phyloP scores from a whole-genome alignment of 2,113 vertebrate species.

The Eleginops maclovinus region DNA sequence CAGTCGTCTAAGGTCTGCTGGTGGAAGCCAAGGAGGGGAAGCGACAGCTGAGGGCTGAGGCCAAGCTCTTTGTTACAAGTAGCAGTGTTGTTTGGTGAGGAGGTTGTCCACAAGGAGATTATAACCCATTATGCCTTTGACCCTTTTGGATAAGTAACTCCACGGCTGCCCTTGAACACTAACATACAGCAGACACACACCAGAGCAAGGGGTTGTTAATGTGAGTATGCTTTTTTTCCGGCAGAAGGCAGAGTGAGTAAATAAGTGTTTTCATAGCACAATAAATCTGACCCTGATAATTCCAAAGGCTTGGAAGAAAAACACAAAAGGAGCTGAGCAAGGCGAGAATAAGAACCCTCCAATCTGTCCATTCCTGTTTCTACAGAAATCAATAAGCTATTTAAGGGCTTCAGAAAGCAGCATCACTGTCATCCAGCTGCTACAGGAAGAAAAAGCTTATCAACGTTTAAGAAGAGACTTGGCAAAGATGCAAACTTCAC shows the following conservation, averaged over 20 bases:
- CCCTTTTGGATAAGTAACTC: slow-evolving; percentile 68
- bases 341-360: slow-evolving; percentile 8
- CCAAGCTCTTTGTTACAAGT: slow-evolving; percentile 72
- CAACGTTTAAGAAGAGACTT: background rate
- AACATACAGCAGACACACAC: slow-evolving; percentile 30
- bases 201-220: slow-evolving; percentile 34
- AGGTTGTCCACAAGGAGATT: slow-evolving; percentile 72
- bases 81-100: slow-evolving; percentile 56
- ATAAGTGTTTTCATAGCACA: slow-evolving; percentile 58
- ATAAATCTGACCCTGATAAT: slow-evolving; percentile 61
- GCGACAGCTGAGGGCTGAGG: slow-evolving; percentile 72
- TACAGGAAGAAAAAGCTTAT: slow-evolving; percentile 32
- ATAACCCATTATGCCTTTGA: slow-evolving; percentile 74
- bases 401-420: slow-evolving; percentile 77
- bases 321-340: slow-evolving; percentile 44
- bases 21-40: slow-evolving; percentile 64
- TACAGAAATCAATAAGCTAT: slow-evolving; percentile 80
- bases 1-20: slow-evolving; percentile 58
- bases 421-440: slow-evolving; percentile 46
- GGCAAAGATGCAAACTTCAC: slow-evolving; percentile 10
- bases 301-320: slow-evolving; percentile 48
- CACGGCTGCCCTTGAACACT: slow-evolving; percentile 22
- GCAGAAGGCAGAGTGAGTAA: slow-evolving; percentile 57
- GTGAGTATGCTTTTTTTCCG: slow-evolving; percentile 37
- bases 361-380: slow-evolving; percentile 58